These are phyloP conservation scores for Alviniconcha marisindica DNA, from an alignment of 1,140 invertebrate species.

Conservation along the genomic window DNA sequence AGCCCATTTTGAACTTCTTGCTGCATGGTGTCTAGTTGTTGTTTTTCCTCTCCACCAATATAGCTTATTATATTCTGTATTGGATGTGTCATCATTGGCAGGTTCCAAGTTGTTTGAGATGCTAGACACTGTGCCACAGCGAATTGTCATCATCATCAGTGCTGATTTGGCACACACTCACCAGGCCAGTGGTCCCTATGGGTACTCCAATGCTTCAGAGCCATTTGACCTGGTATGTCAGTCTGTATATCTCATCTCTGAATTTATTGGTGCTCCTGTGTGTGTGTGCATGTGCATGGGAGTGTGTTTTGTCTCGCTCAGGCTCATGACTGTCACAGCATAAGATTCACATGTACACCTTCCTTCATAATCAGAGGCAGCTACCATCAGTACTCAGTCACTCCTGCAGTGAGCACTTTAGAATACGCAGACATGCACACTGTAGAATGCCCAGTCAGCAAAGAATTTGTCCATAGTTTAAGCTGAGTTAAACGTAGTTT, in stretches of 20 bases:
- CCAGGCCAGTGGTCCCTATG: conserved; percentile 53
- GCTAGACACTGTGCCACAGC: conserved; percentile 43
- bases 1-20: too few relatives aligned
- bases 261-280: not conserved
- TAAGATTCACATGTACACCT: too few relatives aligned
- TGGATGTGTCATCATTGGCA: conserved; percentile 15
- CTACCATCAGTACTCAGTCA: too few relatives aligned
- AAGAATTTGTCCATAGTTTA: too few relatives aligned
- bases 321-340: too few relatives aligned
- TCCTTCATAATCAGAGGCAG: too few relatives aligned
- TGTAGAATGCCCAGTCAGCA: too few relatives aligned
- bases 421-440: too few relatives aligned
- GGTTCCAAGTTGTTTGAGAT: conserved; percentile 46
- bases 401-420: too few relatives aligned
- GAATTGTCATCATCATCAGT: conserved; percentile 57
- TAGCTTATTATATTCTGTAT: not conserved
- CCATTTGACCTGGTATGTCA: conserved; percentile 58
- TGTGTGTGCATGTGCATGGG: not conserved
- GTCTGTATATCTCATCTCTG: not conserved
- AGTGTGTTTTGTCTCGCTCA: too few relatives aligned
- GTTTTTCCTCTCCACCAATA: not conserved
- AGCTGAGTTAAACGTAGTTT: too few relatives aligned
- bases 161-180: conserved; percentile 63
- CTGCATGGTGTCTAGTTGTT: too few relatives aligned
- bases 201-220: conserved; percentile 57